Evolutionary conservation across 2,797 vertebrate species (phyloP), one percentile per base, ranked within the genome.

Genomic region (Jordanella pulchra): DNA sequence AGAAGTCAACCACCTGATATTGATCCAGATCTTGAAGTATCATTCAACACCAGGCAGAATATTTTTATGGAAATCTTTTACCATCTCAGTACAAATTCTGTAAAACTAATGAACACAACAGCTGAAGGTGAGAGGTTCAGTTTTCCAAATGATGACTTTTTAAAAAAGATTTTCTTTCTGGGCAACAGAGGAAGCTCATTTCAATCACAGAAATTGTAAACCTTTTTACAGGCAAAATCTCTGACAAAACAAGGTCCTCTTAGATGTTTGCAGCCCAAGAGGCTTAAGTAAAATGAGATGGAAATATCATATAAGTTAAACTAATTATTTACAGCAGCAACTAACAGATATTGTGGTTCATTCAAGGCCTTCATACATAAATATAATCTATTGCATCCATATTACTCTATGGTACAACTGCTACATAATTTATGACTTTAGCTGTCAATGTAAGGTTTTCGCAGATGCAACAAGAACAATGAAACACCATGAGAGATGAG

Each of bases 361-460:
- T 61, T 28, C 48, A 69, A 83, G 71, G 79, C 67, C 71, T 76
- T 70, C 81, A 73, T 78, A 88, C 85, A 91, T 87, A 89, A 93
- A 90, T 90, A 73, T 77, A 78, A 85, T 87, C 76, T 85, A 80
- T 78, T 84, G 75, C 42, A 13, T 48, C 7, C 74, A 65, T 84
- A 78, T 65, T 45, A 76, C 74, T 51, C 79, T 67, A 63, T 81
- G 69, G 63, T 81, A 89, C 93, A 76, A 91, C 87, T 86, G 88
- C 85, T 90, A 78, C 79, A 92, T 89, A 60, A 86, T 89, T 80
- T 88, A 78, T 78, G 66, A 71, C 66, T 83, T 85, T 71, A 86
- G 87, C 78, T 77, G 86, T 86, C 91, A 67, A 87, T 89, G 47
- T 60, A 63, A 68, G 72, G 75, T 27, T 56, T 64, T 39, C 3